Evolutionary conservation across 2,113 vertebrate genomes (phyloP).

Genomic region (Centropristis striata): DNA sequence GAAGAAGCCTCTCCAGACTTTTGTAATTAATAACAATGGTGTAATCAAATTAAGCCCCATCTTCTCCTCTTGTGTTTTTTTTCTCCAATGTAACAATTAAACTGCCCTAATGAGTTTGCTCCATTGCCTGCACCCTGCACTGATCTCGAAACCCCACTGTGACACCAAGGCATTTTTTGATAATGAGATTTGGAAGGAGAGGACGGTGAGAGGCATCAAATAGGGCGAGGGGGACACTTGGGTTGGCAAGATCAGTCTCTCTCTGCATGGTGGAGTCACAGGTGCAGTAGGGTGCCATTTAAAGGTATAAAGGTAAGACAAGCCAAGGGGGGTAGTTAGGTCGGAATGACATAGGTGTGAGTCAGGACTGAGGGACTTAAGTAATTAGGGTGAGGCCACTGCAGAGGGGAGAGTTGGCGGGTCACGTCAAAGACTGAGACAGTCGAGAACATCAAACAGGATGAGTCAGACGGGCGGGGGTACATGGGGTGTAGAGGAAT

Average conservation of each 20-base stretch:
- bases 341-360: conserved; percentile 19
- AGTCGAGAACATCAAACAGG: conserved; percentile 19
- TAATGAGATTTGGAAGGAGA: conserved; percentile 37
- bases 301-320: conserved; percentile 4
- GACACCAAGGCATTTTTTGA: conserved; percentile 28
- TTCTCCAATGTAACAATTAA: conserved; percentile 53
- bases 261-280: conserved; percentile 15
- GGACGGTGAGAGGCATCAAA: conserved; percentile 22
- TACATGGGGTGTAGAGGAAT: not conserved
- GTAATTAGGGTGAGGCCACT: conserved; percentile 48
- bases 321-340: conserved; percentile 17
- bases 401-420: not conserved
- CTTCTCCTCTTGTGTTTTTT: not conserved
- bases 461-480: conserved; percentile 15
- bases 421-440: conserved; percentile 39
- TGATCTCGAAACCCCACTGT: conserved; percentile 50
- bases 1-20: conserved; percentile 32
- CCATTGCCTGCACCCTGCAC: conserved; percentile 45
- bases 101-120: conserved; percentile 59
- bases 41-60: conserved; percentile 67
- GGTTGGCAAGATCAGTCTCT: conserved; percentile 28
- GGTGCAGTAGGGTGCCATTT: conserved; percentile 14
- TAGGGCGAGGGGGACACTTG: conserved; percentile 12
- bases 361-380: conserved; percentile 16
- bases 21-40: conserved; percentile 68